Evolutionary conservation across 2,888 invertebrate genomes (phyloP), one percentile per base, ranked within the genome.

Genomic region (Napeogenes sylphis): DNA sequence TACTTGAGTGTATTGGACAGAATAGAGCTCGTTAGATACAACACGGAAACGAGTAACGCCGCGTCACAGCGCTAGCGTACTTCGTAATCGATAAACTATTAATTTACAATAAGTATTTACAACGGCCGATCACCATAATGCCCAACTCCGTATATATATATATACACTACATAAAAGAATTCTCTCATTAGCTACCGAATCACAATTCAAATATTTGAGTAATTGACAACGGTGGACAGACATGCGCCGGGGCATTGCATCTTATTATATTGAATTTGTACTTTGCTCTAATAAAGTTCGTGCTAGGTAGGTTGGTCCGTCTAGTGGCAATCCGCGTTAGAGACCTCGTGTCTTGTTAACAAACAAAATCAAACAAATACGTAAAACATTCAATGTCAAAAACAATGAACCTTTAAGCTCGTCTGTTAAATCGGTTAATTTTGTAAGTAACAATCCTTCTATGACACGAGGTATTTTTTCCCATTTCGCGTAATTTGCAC

Each of bases 191-290:
- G 88, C 90, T 90, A 90, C 89, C 89, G 86, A 90, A 90, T 90
- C 90, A 90, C 90, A 90, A 88, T 90, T 89, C 85, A 87, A 86
- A 86, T 89, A 86, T 86, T 85, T 84, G 86, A 88, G 86, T 90
- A 90, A 90, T 90, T 90, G 90, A 90, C 90, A 86, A 90, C 86
- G 87, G 88, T 88, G 90, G 90, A 90, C 90, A 87, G 85, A 85
- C 88, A 84, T 85, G 87, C 85, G 85, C 84, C 87, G 83, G 82
- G 82, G 85, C 87, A 87, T 82, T 84, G 87, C 87, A 82, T 86
- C 78, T 85, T 87, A 87, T 70, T 51, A 30, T 85, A 85, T 81
- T 85, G 85, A 85, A 87, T 90, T 90, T 90, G 90, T 90, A 90
- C 90, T 90, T 87, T 89, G 79, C 80, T 85, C 82, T 88, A 85